A percentile compares a stretch with the other conserved stretches of the same genome.
Conservation (phyloP, 1,140 invertebrate genomes). For the Zophobas morio region DNA sequence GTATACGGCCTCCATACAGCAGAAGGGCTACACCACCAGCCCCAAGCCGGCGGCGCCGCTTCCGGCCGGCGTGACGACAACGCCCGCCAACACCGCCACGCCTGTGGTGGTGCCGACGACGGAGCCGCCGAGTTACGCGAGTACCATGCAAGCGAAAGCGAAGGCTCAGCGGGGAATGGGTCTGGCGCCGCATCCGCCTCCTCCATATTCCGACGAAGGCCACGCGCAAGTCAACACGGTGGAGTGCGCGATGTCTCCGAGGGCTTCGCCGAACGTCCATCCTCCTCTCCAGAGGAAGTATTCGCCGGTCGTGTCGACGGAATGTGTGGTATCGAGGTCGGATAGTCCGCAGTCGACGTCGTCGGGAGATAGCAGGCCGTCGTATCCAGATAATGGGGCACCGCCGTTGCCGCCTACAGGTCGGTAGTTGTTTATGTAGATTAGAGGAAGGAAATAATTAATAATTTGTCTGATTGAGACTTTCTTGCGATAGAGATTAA, state of each 20-base stretch:
- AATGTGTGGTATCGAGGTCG: conserved; percentile 72
- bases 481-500: too few species aligned
- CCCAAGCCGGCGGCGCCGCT: conserved; percentile 73
- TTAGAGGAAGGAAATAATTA: too few species aligned
- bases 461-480: too few species aligned
- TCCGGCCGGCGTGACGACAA: conserved; percentile 68
- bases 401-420: conserved; percentile 69
- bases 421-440: conserved; percentile 42
- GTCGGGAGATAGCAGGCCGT: conserved; percentile 68
- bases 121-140: conserved; percentile 92
- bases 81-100: conserved; percentile 56
- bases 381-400: conserved; percentile 67
- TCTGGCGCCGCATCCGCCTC: conserved; percentile 76
- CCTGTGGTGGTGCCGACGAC: conserved; percentile 81
- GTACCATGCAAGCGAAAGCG: conserved; percentile 88
- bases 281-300: conserved; percentile 76
- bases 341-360: conserved; percentile 73
- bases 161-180: conserved; percentile 72
- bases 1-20: conserved; percentile 85
- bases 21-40: conserved; percentile 73
- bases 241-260: conserved; percentile 68
- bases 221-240: conserved; percentile 65
- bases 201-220: conserved; percentile 74
- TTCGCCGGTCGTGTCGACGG: conserved; percentile 71
- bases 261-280: conserved; percentile 71